Base-by-base conservation (phyloP, 2,797 vertebrate species). In the Chaetodon trifasciatus region DNA sequence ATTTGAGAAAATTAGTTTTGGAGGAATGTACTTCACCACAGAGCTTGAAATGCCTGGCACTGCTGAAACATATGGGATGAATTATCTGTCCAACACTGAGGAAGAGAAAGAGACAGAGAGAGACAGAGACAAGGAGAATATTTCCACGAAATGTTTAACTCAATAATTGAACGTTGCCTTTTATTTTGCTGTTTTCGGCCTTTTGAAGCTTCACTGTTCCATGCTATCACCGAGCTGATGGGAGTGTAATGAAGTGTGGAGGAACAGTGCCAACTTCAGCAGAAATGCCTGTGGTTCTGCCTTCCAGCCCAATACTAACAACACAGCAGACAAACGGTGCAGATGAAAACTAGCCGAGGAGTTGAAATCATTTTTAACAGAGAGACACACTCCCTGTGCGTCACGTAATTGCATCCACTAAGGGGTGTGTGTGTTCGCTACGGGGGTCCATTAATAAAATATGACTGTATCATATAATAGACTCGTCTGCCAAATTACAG, bases 381-480 rank as follows among this genome's bases (percentile, higher is more conserved):
- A 24, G 76, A 90, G 85, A 87, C 90, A 79, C 44, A 80, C 90
- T 90, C 91, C 90, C 88, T 53, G 78, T 77, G 83, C 78, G 79
- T 93, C 93, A 90, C 91, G 91, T 94, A 91, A 93, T 93, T 89
- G 91, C 92, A 89, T 90, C 89, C 91, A 91, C 90, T 76, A 76
- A 88, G 89, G 91, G 84, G 86, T 91, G 90, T 91, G 89, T 89
- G 92, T 91, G 91, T 91, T 92, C 91, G 62, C 92, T 86, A 70
- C 66, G 46, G 93, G 92, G 90, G 91, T 90, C 90, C 92, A 95
- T 94, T 95, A 94, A 94, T 95, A 94, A 95, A 94, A 93, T 94
- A 95, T 94, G 94, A 94, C 89, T 88, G 88, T 91, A 91, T 92
- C 91, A 92, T 94, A 95, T 93, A 95, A 94, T 95, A 94, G 93